Evolutionary conservation across 64 coral and sea anemone genomes (phyloP), one percentile per base, ranked within the genome.

Genomic region (Montipora sp.): DNA sequence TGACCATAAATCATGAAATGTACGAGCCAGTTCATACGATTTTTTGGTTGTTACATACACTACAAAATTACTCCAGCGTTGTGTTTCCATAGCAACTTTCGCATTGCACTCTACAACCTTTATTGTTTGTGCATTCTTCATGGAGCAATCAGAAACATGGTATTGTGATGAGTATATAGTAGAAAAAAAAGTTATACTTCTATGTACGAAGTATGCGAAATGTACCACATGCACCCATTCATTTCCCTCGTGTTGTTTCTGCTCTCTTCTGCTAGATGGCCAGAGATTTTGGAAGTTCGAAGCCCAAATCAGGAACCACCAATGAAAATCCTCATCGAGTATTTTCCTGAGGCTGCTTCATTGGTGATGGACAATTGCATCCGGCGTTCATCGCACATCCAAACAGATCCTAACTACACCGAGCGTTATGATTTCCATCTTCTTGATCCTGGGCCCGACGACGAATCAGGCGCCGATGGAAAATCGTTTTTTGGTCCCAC

Each of bases 391-490:
- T 57, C 59, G 22, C 59, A 93, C 59, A 93, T 93, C 58, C 59
- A 50, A 87, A 87, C 81, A 27, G 83, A 93, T 73, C 91, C 74
- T 3, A 70, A 75, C n/a, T 89, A 93, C 66, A 80, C 67, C 5
- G 87, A 87, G 5, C 83, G 23, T 5, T 96, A 96, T 45, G 95
- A 96, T 78, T 96, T 96, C 48, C 86, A 81, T 80, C 57, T 90
- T 60, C 88, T 96, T 7, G 95, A 96, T 51, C 95, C 95, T 57
- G 95, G 95, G 19, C 95, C 95, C 58, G 95, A 96, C 22, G 91
- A 90, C 48, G 46, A 50, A 20, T 71, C 91, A 4, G 45, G 20
- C 48, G n/a, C 93, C 12, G 63, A 80, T 1, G 95, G 95, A 14
- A 75, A 87, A 24, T 59, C 66, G 23, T 96, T 92, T 8, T 96